phyloP scores from a whole-genome alignment of 2,888 invertebrate species.

The Thysanoteuthis rhombus region DNA sequence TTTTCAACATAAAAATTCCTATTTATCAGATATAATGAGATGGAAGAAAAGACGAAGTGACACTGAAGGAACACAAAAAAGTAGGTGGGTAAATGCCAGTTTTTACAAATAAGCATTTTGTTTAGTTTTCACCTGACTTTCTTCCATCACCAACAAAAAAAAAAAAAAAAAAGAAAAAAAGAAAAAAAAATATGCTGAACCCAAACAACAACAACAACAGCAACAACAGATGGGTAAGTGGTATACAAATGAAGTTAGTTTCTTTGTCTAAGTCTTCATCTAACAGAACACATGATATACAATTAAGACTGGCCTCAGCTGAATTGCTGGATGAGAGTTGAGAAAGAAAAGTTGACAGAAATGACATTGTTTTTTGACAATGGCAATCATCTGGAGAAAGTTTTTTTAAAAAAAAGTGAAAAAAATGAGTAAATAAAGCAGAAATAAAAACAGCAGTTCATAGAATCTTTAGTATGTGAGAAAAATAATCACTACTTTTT shows the following conservation, averaged over 20 bases:
- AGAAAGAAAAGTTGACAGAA: not conserved
- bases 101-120: not conserved
- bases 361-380: not conserved
- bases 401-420: not conserved
- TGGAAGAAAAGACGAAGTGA: not conserved
- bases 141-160: not conserved
- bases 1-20: not conserved
- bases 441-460: not conserved
- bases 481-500: not conserved
- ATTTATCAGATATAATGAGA: not conserved
- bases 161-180: not conserved
- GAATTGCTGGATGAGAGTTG: not conserved
- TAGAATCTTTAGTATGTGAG: not conserved
- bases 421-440: not conserved
- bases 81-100: not conserved
- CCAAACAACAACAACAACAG: not conserved
- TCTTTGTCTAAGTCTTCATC: conserved; percentile 12
- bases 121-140: not conserved
- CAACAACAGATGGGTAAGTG: not conserved
- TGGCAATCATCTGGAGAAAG: not conserved
- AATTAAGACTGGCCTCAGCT: not conserved
- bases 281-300: not conserved
- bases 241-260: not conserved
- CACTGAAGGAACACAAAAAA: not conserved
- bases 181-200: not conserved